Evolutionary conservation across 2,888 invertebrate species (phyloP).

Genomic region (Lithodes maja): DNA sequence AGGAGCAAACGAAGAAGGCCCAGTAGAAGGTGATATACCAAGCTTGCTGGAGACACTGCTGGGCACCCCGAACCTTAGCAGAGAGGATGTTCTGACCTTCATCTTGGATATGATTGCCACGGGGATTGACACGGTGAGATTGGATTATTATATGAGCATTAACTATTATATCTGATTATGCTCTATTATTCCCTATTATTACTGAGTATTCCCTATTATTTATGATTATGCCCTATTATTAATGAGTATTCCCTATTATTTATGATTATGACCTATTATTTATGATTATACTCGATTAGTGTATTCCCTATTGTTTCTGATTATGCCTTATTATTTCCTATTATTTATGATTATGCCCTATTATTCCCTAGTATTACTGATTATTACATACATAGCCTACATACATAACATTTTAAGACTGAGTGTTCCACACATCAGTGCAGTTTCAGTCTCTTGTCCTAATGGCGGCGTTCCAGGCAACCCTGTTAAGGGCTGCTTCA

Average conservation of each 20-base stretch:
- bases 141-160: too few relatives aligned
- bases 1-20: background rate
- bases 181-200: background rate
- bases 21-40: background rate
- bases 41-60: constrained; percentile 47
- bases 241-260: background rate
- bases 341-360: background rate
- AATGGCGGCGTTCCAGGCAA: too few relatives aligned
- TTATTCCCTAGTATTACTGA: background rate
- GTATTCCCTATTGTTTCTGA: background rate
- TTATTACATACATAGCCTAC: too few relatives aligned
- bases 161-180: background rate
- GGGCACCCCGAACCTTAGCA: constrained; percentile 31
- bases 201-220: background rate
- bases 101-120: constrained; percentile 51
- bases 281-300: background rate
- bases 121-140: constrained; percentile 56
- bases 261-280: background rate
- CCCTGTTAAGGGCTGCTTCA: too few relatives aligned
- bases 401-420: too few relatives aligned
- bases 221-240: too few relatives aligned
- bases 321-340: too few relatives aligned
- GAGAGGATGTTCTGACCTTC: constrained; percentile 53
- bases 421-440: too few relatives aligned
- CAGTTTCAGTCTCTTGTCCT: too few relatives aligned